Percentiles rank a stretch among this genome's conserved stretches.
Conservation (phyloP, 2,888 invertebrate species). For the Eilema caniola region DNA sequence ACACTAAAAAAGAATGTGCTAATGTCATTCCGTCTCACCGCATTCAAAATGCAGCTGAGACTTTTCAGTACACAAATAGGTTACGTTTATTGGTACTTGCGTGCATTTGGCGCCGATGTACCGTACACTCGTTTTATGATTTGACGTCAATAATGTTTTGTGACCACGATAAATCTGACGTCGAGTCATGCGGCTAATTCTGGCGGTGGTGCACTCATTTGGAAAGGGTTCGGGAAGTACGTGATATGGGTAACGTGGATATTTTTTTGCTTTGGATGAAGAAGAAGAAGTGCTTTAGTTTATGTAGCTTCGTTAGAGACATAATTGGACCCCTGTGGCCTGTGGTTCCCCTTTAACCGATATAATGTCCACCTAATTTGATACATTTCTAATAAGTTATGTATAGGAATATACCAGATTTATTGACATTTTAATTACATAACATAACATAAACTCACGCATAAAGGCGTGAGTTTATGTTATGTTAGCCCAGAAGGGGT, state of each 20-base stretch:
- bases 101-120: slow-evolving; percentile 39
- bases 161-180: slow-evolving; percentile 17
- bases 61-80: slow-evolving; percentile 15
- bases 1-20: not conserved
- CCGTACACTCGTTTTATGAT: slow-evolving; percentile 34
- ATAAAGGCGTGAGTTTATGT: no score
- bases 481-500: no score
- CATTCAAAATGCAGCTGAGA: slow-evolving; percentile 1
- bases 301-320: no score
- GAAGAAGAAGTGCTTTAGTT: no score
- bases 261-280: no score
- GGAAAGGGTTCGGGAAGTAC: slow-evolving; percentile 11
- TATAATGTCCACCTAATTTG: no score
- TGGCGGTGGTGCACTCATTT: slow-evolving; percentile 15
- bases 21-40: not conserved
- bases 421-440: no score
- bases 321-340: no score
- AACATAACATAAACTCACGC: no score
- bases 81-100: slow-evolving; percentile 36
- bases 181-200: slow-evolving; percentile 18
- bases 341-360: no score
- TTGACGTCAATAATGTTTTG: slow-evolving; percentile 45
- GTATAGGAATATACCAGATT: no score
- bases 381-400: no score
- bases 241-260: not conserved